These are phyloP conservation scores for Axinella damicornis DNA, from an alignment of 37 sponge, comb jelly and placozoan genomes.

Conservation along the genomic window DNA sequence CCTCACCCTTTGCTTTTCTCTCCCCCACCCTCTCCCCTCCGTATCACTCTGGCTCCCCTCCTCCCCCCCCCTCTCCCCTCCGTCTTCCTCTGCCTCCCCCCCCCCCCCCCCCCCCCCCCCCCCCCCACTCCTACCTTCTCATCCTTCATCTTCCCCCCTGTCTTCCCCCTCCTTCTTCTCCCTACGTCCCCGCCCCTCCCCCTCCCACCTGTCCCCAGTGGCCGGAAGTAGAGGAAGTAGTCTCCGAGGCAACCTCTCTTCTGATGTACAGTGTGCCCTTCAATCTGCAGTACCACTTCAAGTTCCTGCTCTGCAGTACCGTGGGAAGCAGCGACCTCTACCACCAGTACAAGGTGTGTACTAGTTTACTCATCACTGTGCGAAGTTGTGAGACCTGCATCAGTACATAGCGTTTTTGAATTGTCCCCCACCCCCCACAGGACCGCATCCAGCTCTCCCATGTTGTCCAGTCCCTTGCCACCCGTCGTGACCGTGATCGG, in stretches of 20 bases:
- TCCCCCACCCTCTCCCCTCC: too few relatives aligned
- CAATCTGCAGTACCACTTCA: constrained; percentile 63
- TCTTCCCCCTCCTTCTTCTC: too few relatives aligned
- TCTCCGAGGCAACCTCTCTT: constrained; percentile 43
- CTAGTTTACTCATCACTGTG: background rate
- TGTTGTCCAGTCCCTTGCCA: constrained; percentile 37
- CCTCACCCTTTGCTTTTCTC: too few relatives aligned
- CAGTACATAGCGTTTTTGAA: constrained; percentile 6
- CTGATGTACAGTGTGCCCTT: constrained; percentile 60
- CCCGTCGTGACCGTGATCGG: background rate
- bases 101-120: too few relatives aligned
- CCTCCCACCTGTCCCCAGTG: background rate
- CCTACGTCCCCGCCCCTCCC: too few relatives aligned
- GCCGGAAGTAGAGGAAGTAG: constrained; percentile 31
- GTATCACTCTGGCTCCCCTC: too few relatives aligned
- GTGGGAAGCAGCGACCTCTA: constrained; percentile 32
- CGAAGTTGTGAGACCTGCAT: background rate
- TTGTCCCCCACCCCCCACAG: constrained; percentile 33
- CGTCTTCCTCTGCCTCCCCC: too few relatives aligned
- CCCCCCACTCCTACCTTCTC: too few relatives aligned
- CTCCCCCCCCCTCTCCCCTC: too few relatives aligned
- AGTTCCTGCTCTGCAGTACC: constrained; percentile 56
- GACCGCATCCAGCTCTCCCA: constrained; percentile 77
- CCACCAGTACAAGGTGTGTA: constrained; percentile 56
- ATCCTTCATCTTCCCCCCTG: too few relatives aligned